Conservation (phyloP, 1,140 invertebrate species). For the Drosophila novamexicana region DNA sequence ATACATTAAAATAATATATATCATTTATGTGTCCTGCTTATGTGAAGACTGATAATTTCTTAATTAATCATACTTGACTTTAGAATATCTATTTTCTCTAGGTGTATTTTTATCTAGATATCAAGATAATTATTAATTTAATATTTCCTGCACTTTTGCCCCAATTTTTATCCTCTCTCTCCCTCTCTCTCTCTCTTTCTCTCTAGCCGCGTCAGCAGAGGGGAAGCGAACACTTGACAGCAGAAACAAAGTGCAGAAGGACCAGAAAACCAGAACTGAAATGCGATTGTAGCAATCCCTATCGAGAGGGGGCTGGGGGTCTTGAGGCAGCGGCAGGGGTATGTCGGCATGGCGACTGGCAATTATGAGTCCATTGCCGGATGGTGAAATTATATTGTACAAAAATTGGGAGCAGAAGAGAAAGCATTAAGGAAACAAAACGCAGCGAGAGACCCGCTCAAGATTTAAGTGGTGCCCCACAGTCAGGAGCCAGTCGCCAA, state of each 20-base stretch:
- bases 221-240: conserved; percentile 69
- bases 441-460: conserved; percentile 11
- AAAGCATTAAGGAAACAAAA: conserved; percentile 74
- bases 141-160: conserved; percentile 65
- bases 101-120: conserved; percentile 47
- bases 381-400: conserved; percentile 59
- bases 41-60: too few relatives aligned
- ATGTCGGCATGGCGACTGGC: conserved; percentile 10
- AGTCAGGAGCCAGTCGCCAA: conserved; percentile 39
- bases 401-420: conserved; percentile 71
- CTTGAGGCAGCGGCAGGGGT: too few relatives aligned
- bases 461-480: conserved; percentile 45
- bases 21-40: too few relatives aligned
- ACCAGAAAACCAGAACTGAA: conserved; percentile 35
- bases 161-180: conserved; percentile 27
- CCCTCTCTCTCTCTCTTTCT: background rate
- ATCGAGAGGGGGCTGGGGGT: conserved; percentile 3
- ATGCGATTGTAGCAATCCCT: conserved; percentile 15
- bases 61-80: too few relatives aligned
- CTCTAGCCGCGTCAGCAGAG: conserved; percentile 10
- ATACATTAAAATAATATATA: too few relatives aligned
- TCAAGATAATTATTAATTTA: conserved; percentile 75
- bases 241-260: conserved; percentile 30
- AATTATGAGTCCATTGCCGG: conserved; percentile 56
- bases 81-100: background rate